Percentiles rank a stretch among this genome's conserved stretches.
phyloP scores from a whole-genome alignment of 2,797 vertebrate genomes.

The Lacerta viridis region DNA sequence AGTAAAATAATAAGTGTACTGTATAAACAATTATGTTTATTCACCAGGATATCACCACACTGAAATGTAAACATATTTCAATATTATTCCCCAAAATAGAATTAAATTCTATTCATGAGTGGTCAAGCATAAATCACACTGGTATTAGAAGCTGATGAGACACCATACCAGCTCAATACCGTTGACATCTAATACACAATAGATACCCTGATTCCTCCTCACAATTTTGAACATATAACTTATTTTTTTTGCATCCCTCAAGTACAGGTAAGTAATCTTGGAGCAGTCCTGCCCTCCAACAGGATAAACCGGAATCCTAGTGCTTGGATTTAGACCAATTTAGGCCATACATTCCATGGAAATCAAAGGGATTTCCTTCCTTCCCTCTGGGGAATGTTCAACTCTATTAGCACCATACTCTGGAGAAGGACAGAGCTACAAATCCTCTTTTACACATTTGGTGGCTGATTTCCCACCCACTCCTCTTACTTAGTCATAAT shows the following conservation, averaged over 20 bases:
- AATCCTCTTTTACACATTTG: neutral
- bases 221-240: neutral
- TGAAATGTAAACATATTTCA: neutral
- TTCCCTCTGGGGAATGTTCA: neutral
- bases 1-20: neutral
- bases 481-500: neutral
- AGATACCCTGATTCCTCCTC: neutral
- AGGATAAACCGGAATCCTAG: neutral
- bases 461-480: neutral
- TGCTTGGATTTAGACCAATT: neutral
- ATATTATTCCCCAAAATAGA: neutral
- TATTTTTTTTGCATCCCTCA: neutral
- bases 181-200: neutral
- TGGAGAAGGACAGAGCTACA: neutral
- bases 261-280: neutral
- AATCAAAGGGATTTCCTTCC: slow-evolving; percentile 21
- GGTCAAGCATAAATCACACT: neutral
- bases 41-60: neutral
- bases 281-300: slow-evolving; percentile 2
- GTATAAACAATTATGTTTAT: neutral
- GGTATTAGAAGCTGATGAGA: neutral
- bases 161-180: neutral
- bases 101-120: neutral
- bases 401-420: neutral
- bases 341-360: neutral